A percentile compares a stretch with the other conserved stretches of the same genome.
These are phyloP conservation scores for Penelope pileata DNA, from an alignment of 2,113 vertebrate genomes.

Conservation along the genomic window DNA sequence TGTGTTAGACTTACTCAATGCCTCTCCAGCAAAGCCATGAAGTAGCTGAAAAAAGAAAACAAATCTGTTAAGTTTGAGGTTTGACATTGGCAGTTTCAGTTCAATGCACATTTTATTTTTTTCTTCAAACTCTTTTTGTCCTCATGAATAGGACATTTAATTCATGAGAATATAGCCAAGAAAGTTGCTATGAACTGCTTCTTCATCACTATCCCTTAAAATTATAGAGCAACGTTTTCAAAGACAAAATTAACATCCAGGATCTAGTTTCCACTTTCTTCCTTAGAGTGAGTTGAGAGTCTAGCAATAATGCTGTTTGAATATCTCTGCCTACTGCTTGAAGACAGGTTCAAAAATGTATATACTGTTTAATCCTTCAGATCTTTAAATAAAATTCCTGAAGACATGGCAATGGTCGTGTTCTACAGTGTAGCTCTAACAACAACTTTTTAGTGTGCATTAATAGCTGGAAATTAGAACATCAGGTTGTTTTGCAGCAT, in stretches of 20 bases:
- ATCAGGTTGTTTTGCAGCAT: neutral
- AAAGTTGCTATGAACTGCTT: neutral
- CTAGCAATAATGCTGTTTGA: neutral
- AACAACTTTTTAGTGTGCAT: neutral
- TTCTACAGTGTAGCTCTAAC: neutral
- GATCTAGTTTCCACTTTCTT: neutral
- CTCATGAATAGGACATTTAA: constrained; percentile 62
- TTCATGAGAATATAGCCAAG: constrained; percentile 28
- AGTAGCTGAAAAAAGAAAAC: constrained; percentile 61
- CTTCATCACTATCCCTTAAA: neutral
- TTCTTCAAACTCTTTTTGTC: constrained; percentile 5
- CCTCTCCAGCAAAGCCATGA: constrained; percentile 63
- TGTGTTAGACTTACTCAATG: constrained; percentile 4
- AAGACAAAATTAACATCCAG: neutral
- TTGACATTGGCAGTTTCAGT: constrained; percentile 33
- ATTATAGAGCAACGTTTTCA: neutral
- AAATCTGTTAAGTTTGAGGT: neutral
- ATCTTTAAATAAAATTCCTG: neutral
- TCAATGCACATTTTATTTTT: constrained; percentile 44
- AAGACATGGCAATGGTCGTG: neutral
- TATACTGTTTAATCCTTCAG: neutral
- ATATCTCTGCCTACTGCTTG: neutral
- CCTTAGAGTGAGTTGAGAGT: neutral
- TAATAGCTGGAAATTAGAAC: neutral
- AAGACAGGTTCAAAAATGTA: neutral